Conservation (phyloP, 2,888 invertebrate species). For the Ceraclea dissimilis region DNA sequence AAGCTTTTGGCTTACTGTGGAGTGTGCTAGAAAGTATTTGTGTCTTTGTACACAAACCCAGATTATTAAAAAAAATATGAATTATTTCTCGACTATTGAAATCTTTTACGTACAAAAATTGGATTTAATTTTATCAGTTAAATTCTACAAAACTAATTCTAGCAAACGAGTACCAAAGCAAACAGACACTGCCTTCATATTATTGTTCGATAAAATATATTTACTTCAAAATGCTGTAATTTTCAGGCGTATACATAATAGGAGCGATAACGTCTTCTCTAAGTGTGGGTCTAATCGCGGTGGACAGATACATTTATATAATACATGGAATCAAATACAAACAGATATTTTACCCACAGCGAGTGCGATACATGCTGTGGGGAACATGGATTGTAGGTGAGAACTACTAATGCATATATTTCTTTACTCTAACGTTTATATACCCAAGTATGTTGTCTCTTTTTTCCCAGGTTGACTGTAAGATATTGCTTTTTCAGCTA, state of each 20-base stretch:
- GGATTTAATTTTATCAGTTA: too few species aligned
- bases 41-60: too few species aligned
- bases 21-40: too few species aligned
- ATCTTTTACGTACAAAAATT: too few species aligned
- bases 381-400: neutral
- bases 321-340: neutral
- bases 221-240: too few species aligned
- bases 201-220: too few species aligned
- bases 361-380: neutral
- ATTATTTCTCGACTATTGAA: too few species aligned
- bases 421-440: neutral
- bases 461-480: neutral
- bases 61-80: too few species aligned
- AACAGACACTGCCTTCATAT: too few species aligned
- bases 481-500: neutral
- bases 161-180: too few species aligned
- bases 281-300: neutral
- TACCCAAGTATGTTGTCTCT: neutral
- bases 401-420: neutral
- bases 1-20: too few species aligned
- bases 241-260: neutral
- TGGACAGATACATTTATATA: neutral
- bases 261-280: neutral
- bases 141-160: too few species aligned
- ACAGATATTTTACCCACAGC: neutral